Conservation (phyloP, 2,797 vertebrate genomes). For the Orestias chungarensis region DNA sequence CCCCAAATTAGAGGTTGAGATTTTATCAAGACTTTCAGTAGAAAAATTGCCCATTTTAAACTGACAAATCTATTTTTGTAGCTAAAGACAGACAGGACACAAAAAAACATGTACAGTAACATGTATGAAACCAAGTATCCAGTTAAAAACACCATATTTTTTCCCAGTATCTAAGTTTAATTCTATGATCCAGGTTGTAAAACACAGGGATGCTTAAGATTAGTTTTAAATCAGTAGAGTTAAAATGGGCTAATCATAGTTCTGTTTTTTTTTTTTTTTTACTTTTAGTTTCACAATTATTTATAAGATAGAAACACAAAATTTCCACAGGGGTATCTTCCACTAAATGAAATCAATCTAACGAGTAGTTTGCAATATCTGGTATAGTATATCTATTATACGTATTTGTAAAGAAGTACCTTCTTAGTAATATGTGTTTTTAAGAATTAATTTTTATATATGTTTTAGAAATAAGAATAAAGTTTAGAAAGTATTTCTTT, state of each 20-base stretch:
- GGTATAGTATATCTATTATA: background rate
- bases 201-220: background rate
- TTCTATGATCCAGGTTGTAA: too few relatives aligned
- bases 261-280: background rate
- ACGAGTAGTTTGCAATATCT: background rate
- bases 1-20: background rate
- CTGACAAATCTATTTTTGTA: background rate
- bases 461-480: background rate
- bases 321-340: background rate
- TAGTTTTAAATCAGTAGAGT: background rate
- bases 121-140: too few relatives aligned
- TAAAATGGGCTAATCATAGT: background rate
- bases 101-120: background rate
- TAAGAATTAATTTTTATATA: background rate
- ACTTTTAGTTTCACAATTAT: background rate
- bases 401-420: background rate
- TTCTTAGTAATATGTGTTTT: background rate
- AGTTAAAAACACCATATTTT: background rate
- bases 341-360: background rate
- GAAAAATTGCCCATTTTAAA: background rate
- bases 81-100: background rate
- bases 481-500: background rate
- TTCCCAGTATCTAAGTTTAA: background rate
- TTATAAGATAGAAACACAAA: background rate
- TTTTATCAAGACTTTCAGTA: background rate